phyloP scores from a whole-genome alignment of 2,113 vertebrate species.

The Cacatua alba region DNA sequence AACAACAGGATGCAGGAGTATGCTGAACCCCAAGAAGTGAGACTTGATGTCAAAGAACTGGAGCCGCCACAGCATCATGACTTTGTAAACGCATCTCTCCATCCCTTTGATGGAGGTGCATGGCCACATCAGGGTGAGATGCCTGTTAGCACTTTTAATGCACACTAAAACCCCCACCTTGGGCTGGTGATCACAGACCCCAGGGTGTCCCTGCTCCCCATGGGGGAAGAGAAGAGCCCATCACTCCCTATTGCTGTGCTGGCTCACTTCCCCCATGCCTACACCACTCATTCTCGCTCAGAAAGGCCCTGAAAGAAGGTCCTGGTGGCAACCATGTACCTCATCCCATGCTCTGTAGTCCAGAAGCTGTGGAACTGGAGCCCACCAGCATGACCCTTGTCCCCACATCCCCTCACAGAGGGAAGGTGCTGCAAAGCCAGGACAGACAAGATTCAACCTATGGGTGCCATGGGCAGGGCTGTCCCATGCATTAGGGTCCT shows the following conservation, averaged over 20 bases:
- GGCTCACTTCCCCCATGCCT: background rate
- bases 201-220: background rate
- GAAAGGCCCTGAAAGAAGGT: background rate
- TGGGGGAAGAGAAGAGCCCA: rapidly evolving
- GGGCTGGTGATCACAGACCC: background rate
- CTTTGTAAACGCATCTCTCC: background rate
- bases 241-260: background rate
- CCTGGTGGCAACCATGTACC: background rate
- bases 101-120: background rate
- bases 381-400: background rate
- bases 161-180: background rate
- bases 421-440: background rate
- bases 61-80: background rate
- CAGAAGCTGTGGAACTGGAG: background rate
- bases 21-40: rapidly evolving
- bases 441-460: background rate
- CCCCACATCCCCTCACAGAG: background rate
- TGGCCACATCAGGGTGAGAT: background rate
- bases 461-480: background rate
- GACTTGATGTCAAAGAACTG: background rate
- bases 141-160: background rate
- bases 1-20: background rate
- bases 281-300: background rate
- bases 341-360: rapidly evolving
- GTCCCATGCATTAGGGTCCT: background rate